phyloP scores from a whole-genome alignment of 37 sponge, comb jelly and placozoan species.

The Axinella damicornis region DNA sequence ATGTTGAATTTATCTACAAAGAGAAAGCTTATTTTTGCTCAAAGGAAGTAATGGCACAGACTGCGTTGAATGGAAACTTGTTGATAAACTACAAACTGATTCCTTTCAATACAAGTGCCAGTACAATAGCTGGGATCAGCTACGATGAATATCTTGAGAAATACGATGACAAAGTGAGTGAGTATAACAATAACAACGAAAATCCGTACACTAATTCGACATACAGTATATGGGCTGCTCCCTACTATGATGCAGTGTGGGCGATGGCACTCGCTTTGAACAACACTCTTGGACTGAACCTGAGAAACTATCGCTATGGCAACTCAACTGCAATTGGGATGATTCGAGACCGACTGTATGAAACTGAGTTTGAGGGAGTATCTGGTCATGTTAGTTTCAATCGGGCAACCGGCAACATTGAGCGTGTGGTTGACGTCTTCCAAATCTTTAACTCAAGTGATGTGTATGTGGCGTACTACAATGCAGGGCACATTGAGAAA shows the following conservation, averaged over 20 bases:
- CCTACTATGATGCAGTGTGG: conserved; percentile 16
- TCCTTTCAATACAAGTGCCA: background rate
- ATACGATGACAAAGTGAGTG: background rate
- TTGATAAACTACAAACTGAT: background rate
- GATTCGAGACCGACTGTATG: background rate
- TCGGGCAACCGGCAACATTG: background rate
- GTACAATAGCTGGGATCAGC: background rate
- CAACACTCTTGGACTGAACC: background rate
- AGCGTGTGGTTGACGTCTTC: background rate
- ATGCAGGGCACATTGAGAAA: background rate
- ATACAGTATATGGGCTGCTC: background rate
- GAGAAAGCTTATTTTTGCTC: background rate
- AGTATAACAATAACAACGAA: background rate
- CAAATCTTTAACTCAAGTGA: background rate
- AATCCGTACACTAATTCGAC: background rate
- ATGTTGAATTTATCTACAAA: background rate
- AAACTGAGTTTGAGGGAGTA: background rate
- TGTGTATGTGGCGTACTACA: background rate
- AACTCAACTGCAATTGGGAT: background rate
- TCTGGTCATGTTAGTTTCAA: background rate
- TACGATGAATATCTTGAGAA: background rate
- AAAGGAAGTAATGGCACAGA: background rate
- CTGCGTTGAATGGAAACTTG: background rate
- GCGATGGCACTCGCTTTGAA: conserved; percentile 4
- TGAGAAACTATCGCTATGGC: background rate